Evolutionary conservation across 1,140 invertebrate genomes (phyloP).

Genomic region (Tigriopus japonicus): DNA sequence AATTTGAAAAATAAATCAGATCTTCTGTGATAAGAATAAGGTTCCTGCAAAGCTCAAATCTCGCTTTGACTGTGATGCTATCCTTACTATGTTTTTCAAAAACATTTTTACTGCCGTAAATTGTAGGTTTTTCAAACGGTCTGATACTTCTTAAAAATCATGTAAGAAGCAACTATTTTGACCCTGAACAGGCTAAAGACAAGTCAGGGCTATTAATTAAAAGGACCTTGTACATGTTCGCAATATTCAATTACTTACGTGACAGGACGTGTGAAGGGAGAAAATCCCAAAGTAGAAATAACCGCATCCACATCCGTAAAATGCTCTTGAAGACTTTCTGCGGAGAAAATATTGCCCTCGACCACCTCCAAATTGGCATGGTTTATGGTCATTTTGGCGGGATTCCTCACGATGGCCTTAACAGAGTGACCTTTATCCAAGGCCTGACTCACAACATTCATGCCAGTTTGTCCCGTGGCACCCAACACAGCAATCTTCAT

Average conservation of each 20-base stretch:
- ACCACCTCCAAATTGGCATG: slow-evolving; percentile 23
- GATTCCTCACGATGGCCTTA: slow-evolving; percentile 23
- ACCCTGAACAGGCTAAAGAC: no score
- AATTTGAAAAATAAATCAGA: no score
- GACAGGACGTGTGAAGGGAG: slow-evolving; percentile 15
- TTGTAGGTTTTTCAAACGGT: no score
- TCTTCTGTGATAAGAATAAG: no score
- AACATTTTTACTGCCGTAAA: no score
- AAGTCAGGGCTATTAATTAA: no score
- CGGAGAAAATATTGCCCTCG: slow-evolving; percentile 20
- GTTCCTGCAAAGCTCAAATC: no score
- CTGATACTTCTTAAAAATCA: no score
- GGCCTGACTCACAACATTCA: slow-evolving; percentile 23
- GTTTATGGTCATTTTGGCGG: slow-evolving; percentile 20
- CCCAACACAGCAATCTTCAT: slow-evolving; percentile 26
- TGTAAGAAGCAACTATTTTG: no score
- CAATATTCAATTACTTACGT: slow-evolving; percentile 12
- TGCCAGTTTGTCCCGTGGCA: slow-evolving; percentile 26
- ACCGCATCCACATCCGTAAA: slow-evolving; percentile 20
- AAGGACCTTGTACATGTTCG: no score
- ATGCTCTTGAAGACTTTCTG: slow-evolving; percentile 15
- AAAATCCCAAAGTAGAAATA: slow-evolving; percentile 21
- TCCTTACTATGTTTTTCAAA: no score
- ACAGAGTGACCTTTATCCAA: slow-evolving; percentile 22
- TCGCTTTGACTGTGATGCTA: no score